phyloP scores from a whole-genome alignment of 1,140 invertebrate genomes.

The Chrysomallon squamiferum region DNA sequence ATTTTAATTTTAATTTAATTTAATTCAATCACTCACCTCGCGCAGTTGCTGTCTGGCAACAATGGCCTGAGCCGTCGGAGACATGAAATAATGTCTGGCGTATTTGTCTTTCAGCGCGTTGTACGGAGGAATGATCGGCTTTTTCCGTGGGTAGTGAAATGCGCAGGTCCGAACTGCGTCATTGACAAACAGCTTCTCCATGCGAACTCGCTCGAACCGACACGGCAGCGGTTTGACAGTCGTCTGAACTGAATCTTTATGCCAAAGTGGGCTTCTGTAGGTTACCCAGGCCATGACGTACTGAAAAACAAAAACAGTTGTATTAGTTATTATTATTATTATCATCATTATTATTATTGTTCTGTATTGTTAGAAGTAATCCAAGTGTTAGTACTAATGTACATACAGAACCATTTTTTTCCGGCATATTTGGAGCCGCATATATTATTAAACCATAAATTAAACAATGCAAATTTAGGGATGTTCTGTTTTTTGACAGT shows the following conservation, averaged over 20 bases:
- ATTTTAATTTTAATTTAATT: too few species aligned
- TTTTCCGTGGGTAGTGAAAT: slow-evolving; percentile 5
- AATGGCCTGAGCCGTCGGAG: slow-evolving; percentile 39
- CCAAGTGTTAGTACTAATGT: too few species aligned
- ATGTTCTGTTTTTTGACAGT: too few species aligned
- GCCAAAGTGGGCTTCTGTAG: neutral
- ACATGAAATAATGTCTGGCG: slow-evolving; percentile 51
- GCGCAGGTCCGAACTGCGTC: neutral
- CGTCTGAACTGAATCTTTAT: neutral
- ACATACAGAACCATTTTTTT: too few species aligned
- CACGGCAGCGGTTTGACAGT: neutral
- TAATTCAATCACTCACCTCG: slow-evolving; percentile 24
- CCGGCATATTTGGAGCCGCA: too few species aligned
- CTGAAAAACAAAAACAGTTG: too few species aligned
- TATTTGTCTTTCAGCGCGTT: slow-evolving; percentile 44
- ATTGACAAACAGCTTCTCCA: slow-evolving; percentile 7
- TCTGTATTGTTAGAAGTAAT: too few species aligned
- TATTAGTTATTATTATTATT: too few species aligned
- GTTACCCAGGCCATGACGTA: neutral
- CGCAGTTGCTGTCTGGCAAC: slow-evolving; percentile 20
- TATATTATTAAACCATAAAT: too few species aligned
- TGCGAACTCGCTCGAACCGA: neutral
- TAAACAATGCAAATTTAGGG: too few species aligned
- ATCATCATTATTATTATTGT: too few species aligned
- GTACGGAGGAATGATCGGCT: slow-evolving; percentile 48